These are phyloP conservation scores for Catalaphyllia jardinei DNA, from an alignment of 64 coral and sea anemone species.

Conservation along the genomic window DNA sequence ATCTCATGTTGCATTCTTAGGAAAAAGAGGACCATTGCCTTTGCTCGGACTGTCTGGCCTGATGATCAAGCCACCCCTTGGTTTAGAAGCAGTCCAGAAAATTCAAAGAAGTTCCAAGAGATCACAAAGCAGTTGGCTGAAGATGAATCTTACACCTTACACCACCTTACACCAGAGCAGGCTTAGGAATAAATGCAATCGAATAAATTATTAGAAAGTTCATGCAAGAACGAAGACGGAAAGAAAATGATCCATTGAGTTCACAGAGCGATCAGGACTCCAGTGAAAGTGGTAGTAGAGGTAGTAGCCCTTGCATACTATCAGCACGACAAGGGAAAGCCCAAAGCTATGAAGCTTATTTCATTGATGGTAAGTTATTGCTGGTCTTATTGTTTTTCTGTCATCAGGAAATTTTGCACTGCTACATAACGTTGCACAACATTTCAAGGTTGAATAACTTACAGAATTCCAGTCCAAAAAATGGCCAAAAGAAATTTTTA, in stretches of 20 bases:
- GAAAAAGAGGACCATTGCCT: not conserved
- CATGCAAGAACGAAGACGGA: not conserved
- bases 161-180: too few relatives aligned
- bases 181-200: not conserved
- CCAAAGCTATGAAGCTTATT: not conserved
- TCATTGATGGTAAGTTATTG: conserved; percentile 11
- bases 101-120: not conserved
- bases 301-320: conserved; percentile 3
- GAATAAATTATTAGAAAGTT: not conserved
- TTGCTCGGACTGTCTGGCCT: not conserved
- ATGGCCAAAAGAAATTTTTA: too few relatives aligned
- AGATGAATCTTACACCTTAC: not conserved
- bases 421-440: too few relatives aligned
- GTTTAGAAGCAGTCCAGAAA: not conserved
- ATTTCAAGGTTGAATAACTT: too few relatives aligned
- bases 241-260: conserved; percentile 3
- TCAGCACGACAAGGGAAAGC: not conserved
- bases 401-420: not conserved
- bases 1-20: not conserved
- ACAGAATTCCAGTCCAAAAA: too few relatives aligned
- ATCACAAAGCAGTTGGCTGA: not conserved
- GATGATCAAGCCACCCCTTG: not conserved
- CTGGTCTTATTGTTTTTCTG: not conserved
- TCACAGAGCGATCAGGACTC: not conserved
- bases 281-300: not conserved